Evolutionary conservation across 2,113 vertebrate genomes (phyloP).

Genomic region (Brachirus orientalis): DNA sequence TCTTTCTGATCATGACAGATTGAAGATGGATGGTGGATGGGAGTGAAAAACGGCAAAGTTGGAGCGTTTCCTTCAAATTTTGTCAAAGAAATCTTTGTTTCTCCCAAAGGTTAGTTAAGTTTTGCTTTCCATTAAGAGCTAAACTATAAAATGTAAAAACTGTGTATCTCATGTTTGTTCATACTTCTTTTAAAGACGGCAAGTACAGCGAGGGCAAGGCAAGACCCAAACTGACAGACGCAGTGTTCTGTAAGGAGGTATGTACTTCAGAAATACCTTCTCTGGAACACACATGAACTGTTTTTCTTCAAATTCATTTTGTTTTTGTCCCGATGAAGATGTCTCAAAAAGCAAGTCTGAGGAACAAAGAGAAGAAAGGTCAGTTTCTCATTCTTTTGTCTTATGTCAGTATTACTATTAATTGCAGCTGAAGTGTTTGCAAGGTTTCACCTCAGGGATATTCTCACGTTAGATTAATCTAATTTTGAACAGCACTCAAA

Average conservation of each 20-base stretch:
- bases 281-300: background rate
- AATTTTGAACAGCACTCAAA: slow-evolving; percentile 13
- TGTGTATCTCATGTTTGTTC: background rate
- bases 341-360: slow-evolving; percentile 71
- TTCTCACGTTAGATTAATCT: background rate
- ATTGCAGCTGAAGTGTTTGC: too few species aligned
- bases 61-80: slow-evolving; percentile 93
- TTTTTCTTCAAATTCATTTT: background rate
- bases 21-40: slow-evolving; percentile 94
- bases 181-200: slow-evolving; percentile 59
- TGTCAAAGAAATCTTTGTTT: slow-evolving; percentile 85
- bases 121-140: too few species aligned
- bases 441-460: background rate
- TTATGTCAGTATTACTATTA: too few species aligned
- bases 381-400: background rate
- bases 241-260: slow-evolving; percentile 78
- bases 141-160: background rate
- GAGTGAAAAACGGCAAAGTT: slow-evolving; percentile 83
- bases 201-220: slow-evolving; percentile 73
- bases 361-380: slow-evolving; percentile 74
- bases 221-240: slow-evolving; percentile 80
- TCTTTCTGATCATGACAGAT: slow-evolving; percentile 74
- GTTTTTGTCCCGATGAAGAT: slow-evolving; percentile 39
- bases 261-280: background rate
- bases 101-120: slow-evolving; percentile 70